phyloP scores from a whole-genome alignment of 92 coral and sea anemone species.

The Phymanthus crucifer region DNA sequence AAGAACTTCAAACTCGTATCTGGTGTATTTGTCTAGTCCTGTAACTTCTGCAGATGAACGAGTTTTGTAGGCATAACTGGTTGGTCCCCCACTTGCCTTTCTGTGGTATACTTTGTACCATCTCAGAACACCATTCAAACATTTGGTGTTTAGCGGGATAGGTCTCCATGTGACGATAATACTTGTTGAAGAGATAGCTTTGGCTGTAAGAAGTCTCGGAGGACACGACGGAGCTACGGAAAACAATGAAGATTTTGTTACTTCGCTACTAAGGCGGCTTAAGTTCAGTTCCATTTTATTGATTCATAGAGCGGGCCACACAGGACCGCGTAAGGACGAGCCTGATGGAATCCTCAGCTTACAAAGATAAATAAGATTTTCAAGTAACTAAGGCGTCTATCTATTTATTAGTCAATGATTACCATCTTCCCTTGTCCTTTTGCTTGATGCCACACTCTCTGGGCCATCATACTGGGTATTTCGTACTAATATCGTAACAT shows the following conservation, averaged over 20 bases:
- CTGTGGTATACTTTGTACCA: slow-evolving; percentile 3
- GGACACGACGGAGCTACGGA: slow-evolving; percentile 25
- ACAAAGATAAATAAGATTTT: neutral
- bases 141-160: neutral
- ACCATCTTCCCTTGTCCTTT: slow-evolving; percentile 22
- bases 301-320: no score
- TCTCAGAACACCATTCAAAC: slow-evolving; percentile 22
- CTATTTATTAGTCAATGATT: neutral
- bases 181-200: slow-evolving; percentile 23
- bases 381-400: no score
- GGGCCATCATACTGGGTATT: slow-evolving; percentile 19
- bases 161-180: slow-evolving; percentile 13
- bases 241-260: neutral
- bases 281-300: no score
- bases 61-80: neutral
- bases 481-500: neutral
- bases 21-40: neutral
- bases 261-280: neutral
- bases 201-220: slow-evolving; percentile 7
- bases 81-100: neutral
- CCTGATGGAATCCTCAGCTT: neutral
- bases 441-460: neutral
- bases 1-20: slow-evolving; percentile 7
- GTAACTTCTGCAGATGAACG: neutral
- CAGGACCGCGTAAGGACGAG: no score